Conservation (phyloP, 2,113 vertebrate species). For the Cheilinus undulatus region DNA sequence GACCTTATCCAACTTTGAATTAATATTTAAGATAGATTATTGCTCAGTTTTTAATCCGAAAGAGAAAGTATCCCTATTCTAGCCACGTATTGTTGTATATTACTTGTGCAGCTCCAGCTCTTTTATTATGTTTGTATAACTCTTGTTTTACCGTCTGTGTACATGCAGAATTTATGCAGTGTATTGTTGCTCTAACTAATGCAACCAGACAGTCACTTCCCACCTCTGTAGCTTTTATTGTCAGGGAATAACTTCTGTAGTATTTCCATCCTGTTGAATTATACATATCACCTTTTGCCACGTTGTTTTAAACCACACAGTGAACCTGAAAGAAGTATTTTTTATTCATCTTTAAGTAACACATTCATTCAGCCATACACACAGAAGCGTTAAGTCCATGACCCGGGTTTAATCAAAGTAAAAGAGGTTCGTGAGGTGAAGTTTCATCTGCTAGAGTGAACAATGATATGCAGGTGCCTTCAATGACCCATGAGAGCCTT, state of each 20-base stretch:
- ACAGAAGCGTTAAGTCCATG: conserved; percentile 5
- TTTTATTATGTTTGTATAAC: neutral
- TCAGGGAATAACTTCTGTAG: neutral
- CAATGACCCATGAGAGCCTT: conserved; percentile 11
- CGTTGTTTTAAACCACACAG: conserved; percentile 7
- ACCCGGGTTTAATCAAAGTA: conserved; percentile 5
- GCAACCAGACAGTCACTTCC: neutral
- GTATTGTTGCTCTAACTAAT: neutral
- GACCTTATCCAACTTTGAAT: neutral
- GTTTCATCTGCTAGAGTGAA: conserved; percentile 14
- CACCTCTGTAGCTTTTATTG: neutral
- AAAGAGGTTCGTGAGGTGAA: conserved; percentile 19
- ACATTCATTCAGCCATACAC: conserved; percentile 21
- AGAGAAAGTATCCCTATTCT: neutral
- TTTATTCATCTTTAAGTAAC: conserved; percentile 23
- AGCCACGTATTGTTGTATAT: neutral
- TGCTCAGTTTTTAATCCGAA: neutral
- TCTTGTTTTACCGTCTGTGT: neutral
- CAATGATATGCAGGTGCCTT: neutral
- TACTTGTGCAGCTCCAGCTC: neutral
- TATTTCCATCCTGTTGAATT: neutral
- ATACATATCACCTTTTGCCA: neutral
- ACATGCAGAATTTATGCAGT: neutral
- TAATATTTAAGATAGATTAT: neutral
- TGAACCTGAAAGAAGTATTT: conserved; percentile 12